Conservation (phyloP, 2,888 invertebrate genomes). For the Seladonia tumulorum region DNA sequence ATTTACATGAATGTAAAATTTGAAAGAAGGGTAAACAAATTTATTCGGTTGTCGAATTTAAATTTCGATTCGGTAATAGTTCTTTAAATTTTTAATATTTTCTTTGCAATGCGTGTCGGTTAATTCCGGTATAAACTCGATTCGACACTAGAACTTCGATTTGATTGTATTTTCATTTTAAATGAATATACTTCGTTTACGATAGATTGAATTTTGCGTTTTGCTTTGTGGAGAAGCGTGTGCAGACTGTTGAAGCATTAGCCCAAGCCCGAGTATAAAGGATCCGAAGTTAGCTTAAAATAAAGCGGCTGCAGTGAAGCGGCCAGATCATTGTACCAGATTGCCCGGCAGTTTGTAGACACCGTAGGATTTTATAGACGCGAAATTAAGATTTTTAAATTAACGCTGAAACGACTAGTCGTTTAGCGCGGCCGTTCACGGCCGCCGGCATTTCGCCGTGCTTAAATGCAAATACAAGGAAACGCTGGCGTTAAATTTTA, state of each 20-base stretch:
- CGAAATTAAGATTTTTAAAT: constrained; percentile 14
- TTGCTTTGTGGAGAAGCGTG: background rate
- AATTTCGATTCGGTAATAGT: too few relatives aligned
- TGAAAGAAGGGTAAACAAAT: too few relatives aligned
- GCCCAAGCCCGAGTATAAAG: too few relatives aligned
- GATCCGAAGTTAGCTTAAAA: background rate
- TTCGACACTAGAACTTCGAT: too few relatives aligned
- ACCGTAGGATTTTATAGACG: background rate
- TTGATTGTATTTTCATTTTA: too few relatives aligned
- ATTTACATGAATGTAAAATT: too few relatives aligned
- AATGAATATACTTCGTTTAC: too few relatives aligned
- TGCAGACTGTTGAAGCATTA: background rate
- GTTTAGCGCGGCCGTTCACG: constrained; percentile 10
- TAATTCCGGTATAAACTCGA: too few relatives aligned
- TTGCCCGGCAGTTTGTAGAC: constrained; percentile 10
- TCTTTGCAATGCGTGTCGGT: too few relatives aligned
- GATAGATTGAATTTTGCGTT: background rate
- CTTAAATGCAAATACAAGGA: constrained; percentile 11
- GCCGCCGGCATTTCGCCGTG: constrained; percentile 1
- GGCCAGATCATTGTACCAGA: background rate
- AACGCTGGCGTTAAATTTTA: background rate
- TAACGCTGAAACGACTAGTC: constrained; percentile 1
- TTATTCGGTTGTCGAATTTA: too few relatives aligned
- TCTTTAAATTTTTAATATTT: too few relatives aligned
- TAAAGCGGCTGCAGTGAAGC: background rate